phyloP scores from a whole-genome alignment of 2,113 vertebrate species.

The Hyperopisus bebe region DNA sequence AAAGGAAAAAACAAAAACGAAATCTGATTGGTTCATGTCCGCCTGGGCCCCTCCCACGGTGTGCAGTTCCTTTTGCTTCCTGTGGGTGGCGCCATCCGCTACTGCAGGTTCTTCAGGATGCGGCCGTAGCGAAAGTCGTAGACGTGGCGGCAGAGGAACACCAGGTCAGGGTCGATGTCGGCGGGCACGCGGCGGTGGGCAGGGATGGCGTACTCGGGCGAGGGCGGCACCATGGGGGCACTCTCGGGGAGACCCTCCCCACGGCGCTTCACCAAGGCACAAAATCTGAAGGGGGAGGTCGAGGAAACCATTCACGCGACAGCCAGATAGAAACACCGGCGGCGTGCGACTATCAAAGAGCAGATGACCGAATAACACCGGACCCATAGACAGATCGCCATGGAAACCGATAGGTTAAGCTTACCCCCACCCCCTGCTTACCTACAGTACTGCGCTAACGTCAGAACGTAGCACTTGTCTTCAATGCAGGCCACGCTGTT shows the following conservation, averaged over 20 bases:
- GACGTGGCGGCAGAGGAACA: conserved; percentile 96
- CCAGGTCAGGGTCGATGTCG: conserved; percentile 89
- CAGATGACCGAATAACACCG: background rate
- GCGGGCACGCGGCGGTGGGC: conserved; percentile 88
- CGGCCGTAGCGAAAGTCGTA: conserved; percentile 96
- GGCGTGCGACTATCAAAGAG: background rate
- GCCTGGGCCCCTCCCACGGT: background rate
- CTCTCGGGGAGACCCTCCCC: conserved; percentile 79
- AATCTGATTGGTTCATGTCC: conserved; percentile 18
- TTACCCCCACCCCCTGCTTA: conserved; percentile 48
- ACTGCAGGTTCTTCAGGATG: conserved; percentile 97
- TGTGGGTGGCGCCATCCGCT: conserved; percentile 46
- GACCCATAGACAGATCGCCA: background rate
- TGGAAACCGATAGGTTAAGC: background rate
- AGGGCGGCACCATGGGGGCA: conserved; percentile 81
- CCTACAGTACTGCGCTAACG: conserved; percentile 98
- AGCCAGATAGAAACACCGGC: background rate
- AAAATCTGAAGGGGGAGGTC: conserved; percentile 72
- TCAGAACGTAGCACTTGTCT: conserved; percentile 97
- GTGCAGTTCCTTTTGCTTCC: conserved; percentile 7
- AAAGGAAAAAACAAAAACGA: background rate
- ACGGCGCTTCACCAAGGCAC: conserved; percentile 96
- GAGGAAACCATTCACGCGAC: background rate
- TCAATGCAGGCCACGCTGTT: conserved; percentile 99
- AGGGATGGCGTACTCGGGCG: conserved; percentile 77